phyloP scores from a whole-genome alignment of 2,888 invertebrate genomes.

The Alviniconcha strummeri region DNA sequence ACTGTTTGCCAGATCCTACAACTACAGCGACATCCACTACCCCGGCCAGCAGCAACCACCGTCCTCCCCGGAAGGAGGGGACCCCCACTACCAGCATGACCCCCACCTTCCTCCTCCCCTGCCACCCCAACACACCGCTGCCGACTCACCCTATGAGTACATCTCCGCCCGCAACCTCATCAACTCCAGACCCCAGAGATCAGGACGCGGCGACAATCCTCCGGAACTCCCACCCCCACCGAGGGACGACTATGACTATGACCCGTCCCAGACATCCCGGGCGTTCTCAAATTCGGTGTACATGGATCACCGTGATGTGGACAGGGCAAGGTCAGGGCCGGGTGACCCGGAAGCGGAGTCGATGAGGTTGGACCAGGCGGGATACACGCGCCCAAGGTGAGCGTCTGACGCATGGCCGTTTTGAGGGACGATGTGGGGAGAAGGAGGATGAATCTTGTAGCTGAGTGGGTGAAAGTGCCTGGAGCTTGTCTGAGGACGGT shows the following conservation, averaged over 20 bases:
- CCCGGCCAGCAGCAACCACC: constrained; percentile 6
- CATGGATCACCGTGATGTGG: constrained; percentile 65
- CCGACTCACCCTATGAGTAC: constrained; percentile 62
- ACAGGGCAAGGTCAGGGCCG: constrained; percentile 36
- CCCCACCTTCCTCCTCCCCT: constrained; percentile 39
- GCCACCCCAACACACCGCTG: constrained; percentile 53
- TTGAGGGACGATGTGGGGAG: too few species aligned
- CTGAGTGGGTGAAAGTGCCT: too few species aligned
- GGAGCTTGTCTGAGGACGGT: too few species aligned
- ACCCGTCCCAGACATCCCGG: constrained; percentile 14
- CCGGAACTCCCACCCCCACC: constrained; percentile 16
- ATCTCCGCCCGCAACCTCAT: constrained; percentile 39
- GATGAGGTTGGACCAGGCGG: constrained; percentile 21
- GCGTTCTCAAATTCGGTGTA: constrained; percentile 67
- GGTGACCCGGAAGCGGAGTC: constrained; percentile 19
- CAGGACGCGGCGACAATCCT: constrained; percentile 13
- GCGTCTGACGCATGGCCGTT: neutral
- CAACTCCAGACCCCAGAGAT: constrained; percentile 19
- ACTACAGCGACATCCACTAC: constrained; percentile 40
- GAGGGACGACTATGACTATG: constrained; percentile 1
- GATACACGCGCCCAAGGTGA: constrained; percentile 46
- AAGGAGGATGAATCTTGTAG: too few species aligned
- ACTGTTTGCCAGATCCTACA: constrained; percentile 38
- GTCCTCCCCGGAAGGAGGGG: neutral
- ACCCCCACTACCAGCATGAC: constrained; percentile 28